Base-by-base conservation (phyloP, 2,888 invertebrate species). In the Phlogophora meticulosa region DNA sequence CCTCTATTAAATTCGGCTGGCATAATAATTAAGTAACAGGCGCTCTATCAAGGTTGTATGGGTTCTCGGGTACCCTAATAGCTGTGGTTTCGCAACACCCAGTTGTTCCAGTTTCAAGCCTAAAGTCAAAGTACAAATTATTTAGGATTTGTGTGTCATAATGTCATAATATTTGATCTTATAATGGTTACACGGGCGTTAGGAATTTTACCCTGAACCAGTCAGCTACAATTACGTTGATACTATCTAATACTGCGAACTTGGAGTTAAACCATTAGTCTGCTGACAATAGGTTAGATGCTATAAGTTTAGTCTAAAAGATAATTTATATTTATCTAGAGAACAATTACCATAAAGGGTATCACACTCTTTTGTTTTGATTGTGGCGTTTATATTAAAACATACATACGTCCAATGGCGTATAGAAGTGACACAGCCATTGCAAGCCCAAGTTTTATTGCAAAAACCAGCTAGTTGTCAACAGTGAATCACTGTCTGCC, bases 1-100 rank as follows among this genome's bases (percentile, higher is more conserved):
- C 81, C 72, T 74, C 82, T 75, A 90, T 90, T 91, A 92, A 92
- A 92, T 94, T 95, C 88, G 94, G 94, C 92, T 92, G 78, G 94
- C 93, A 95, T 94, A 92, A 92, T 95, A 95, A 95, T 95, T 95
- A 94, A 95, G 95, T 95, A 94, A 94, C 94, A 89, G 94, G 94
- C 94, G 84, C 85, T 87, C 34, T 76, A 88, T 90, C 94, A 94
- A 95, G 94, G 94, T 87, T 92, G 87, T 82, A 80, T 88, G 83
- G 91, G 91, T 89, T 88, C 88, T 74, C 82, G 83, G 87, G 87
- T 90, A 92, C 92, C 94, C 93, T 94, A 94, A 94, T 93, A 89
- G 91, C 88, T 76, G 68, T 81, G 79, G 84, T 92, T 91, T 89
- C 87, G 91, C 90, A 91, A 90, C 87, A 85, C 82, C 85, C 85